Evolutionary conservation across 2,113 vertebrate genomes (phyloP).

Genomic region (Odobenus rosmarus): DNA sequence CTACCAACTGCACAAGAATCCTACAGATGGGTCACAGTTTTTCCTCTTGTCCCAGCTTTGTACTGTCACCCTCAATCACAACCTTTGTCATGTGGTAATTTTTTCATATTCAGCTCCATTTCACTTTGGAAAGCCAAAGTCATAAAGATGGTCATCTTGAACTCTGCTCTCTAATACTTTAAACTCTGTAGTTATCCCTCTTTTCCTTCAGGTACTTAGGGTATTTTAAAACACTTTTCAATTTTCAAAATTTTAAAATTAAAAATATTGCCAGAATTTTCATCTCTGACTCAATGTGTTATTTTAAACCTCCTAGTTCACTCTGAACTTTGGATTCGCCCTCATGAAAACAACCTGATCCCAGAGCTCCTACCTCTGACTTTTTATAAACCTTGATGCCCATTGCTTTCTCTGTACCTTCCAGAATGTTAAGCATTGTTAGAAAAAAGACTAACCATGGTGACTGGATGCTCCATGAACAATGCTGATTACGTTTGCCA

Average conservation of each 20-base stretch:
- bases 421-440: neutral
- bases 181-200: neutral
- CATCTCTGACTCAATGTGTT: neutral
- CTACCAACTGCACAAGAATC: neutral
- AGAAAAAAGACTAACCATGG: neutral
- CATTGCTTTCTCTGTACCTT: neutral
- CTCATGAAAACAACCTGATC: neutral
- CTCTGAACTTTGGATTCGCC: neutral
- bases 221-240: neutral
- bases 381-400: neutral
- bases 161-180: neutral
- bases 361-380: neutral
- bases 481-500: neutral
- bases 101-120: neutral
- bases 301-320: neutral
- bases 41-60: neutral
- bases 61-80: neutral
- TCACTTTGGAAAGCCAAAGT: neutral
- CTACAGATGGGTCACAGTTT: neutral
- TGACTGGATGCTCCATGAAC: neutral
- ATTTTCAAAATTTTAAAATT: neutral
- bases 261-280: neutral
- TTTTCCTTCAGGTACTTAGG: neutral
- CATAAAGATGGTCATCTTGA: neutral
- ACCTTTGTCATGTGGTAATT: neutral